Conservation (phyloP, 2,888 invertebrate species). For the Apeira syringaria region DNA sequence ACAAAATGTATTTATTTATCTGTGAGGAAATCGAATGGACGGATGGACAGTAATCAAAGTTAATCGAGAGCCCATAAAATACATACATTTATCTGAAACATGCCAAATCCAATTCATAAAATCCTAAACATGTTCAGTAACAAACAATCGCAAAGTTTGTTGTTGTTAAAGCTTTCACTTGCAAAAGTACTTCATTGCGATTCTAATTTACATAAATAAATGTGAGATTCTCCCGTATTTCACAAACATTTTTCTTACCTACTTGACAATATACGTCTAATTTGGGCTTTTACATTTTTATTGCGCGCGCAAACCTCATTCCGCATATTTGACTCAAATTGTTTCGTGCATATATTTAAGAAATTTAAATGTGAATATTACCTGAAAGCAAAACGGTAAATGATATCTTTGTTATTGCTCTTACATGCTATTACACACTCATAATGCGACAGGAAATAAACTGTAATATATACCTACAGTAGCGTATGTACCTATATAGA, state of each 20-base stretch:
- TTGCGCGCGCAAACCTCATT: conserved; percentile 37
- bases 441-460: too few species aligned
- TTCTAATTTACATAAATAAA: conserved; percentile 55
- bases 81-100: too few species aligned
- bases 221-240: conserved; percentile 45
- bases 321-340: conserved; percentile 33
- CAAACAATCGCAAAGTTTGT: conserved; percentile 40
- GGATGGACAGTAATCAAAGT: too few species aligned
- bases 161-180: conserved; percentile 41
- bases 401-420: conserved; percentile 17
- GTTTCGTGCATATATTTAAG: conserved; percentile 33
- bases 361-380: conserved; percentile 26
- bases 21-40: too few species aligned
- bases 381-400: conserved; percentile 18
- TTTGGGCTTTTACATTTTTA: conserved; percentile 39
- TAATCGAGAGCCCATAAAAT: too few species aligned
- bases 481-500: too few species aligned
- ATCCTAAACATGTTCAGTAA: conserved; percentile 29
- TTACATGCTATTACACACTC: conserved; percentile 8
- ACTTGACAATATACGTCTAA: conserved; percentile 38
- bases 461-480: too few species aligned
- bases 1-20: too few species aligned
- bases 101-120: conserved; percentile 9
- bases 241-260: conserved; percentile 44
- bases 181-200: conserved; percentile 47